Base-by-base conservation (phyloP, 2,113 vertebrate genomes). In the Cepphus grylle region DNA sequence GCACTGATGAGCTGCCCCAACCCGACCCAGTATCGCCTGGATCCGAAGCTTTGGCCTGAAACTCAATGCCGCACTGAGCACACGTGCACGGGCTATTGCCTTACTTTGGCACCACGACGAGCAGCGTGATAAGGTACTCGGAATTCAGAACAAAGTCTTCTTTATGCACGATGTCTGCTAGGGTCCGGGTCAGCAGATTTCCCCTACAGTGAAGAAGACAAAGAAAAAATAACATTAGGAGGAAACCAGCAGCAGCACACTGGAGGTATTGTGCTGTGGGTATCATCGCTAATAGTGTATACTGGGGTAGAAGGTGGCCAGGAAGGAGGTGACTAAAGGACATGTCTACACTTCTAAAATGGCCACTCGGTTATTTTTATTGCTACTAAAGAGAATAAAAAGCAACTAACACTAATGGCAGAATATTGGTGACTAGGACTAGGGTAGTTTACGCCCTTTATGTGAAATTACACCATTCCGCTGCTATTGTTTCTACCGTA, bases 101-200 rank as follows among this genome's bases (percentile, higher is more conserved):
- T 97, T 94, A 99, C 99, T 99, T 99, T 97, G 98, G 97, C 58
- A 99, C 99, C 42, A 99, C 98, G 9, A 99, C 99, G 52, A 99
- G 97, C 10, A 99, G 98, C 0, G 99, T 99, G 93, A 99, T 98
- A 66, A 99, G 99, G 91, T 99, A 99, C 95, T 99, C 99, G 0
- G 99, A 99, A 90, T 98, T 97, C 94, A 99, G 95, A 86, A 99
- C 99, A 55, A 99, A 98, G 97, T 99, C 99, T 38, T 99, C 99
- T 95, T 98, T 99, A 96, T 97, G 99, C 82, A 99, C 98, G 4
- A 99, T 98, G 62, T 98, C 98, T 14, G 97, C 98, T 88, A 99
- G 97, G 6, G 98, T 98, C 79, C 99, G 96, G 12, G 98, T 99
- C 93, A 99, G 98, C 89, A 99, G 98, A 96, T 97, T 98, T 61